A percentile compares a stretch with the other conserved stretches of the same genome.
phyloP scores from a whole-genome alignment of 2,797 vertebrate genomes.

The Adelosebastes latens region DNA sequence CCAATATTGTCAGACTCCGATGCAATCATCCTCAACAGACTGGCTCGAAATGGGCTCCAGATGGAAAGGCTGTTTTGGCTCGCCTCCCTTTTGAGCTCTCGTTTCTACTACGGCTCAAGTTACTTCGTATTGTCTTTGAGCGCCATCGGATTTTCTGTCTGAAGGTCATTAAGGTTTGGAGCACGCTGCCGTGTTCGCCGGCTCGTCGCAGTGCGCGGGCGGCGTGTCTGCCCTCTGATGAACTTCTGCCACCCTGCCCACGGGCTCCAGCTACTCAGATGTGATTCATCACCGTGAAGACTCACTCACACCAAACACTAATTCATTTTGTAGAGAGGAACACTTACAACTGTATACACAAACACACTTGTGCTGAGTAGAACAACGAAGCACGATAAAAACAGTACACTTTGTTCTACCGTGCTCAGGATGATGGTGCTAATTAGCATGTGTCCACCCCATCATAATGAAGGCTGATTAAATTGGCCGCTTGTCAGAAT shows the following conservation, averaged over 20 bases:
- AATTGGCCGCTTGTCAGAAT: constrained; percentile 53
- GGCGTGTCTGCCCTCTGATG: constrained; percentile 53
- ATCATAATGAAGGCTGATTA: constrained; percentile 64
- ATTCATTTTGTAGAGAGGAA: neutral
- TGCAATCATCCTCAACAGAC: constrained; percentile 25
- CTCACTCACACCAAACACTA: neutral
- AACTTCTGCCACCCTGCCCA: constrained; percentile 47
- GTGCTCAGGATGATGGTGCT: constrained; percentile 37
- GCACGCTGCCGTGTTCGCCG: constrained; percentile 17
- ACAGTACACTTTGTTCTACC: constrained; percentile 30
- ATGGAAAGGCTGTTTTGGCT: constrained; percentile 30
- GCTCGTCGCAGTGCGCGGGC: constrained; percentile 30
- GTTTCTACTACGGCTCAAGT: constrained; percentile 13
- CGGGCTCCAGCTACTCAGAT: constrained; percentile 30
- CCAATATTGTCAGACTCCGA: constrained; percentile 28
- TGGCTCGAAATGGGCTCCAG: constrained; percentile 44
- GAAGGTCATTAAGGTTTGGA: constrained; percentile 36
- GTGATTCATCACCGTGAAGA: constrained; percentile 48
- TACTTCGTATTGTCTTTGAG: constrained; percentile 34
- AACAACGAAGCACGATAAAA: constrained; percentile 9
- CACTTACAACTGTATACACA: neutral
- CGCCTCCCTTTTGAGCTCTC: constrained; percentile 1
- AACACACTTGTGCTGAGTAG: neutral
- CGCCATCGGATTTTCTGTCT: constrained; percentile 27
- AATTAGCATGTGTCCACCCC: constrained; percentile 69